Base-by-base conservation (phyloP, 2,113 vertebrate species). In the Misgurnus mizolepis region DNA sequence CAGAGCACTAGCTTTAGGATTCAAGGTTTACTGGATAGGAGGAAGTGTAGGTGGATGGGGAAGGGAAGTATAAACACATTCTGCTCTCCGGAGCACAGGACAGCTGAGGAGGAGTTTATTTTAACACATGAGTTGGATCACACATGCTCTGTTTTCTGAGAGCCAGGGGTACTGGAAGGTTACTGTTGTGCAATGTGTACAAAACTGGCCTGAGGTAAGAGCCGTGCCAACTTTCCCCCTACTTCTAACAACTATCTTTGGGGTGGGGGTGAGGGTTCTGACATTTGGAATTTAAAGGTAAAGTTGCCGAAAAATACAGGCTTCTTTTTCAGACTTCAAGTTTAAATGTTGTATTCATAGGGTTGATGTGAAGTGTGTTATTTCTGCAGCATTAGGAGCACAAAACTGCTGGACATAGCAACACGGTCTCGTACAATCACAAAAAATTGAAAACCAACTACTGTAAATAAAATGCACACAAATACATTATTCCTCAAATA, bases 91-190 rank as follows among this genome's bases (percentile, higher is more conserved):
- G 22, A 70, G 76, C 10, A n/a, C 22, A 73, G 68, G 69, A 60
- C 22, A 79, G 43, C 60, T n/a, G 50, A 47, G 39, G 56, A 58
- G 65, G 49, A 58, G 60, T 76, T 76, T 80, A 56, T 68, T 67
- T 55, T 68, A 43, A 69, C 56, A 64, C 65, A 68, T 7, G 67
- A 56, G 22, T 43, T 17, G 41, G 50, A 43, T 73, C 69, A 66
- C 18, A 78, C 70, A 65, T 45, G 74, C 73, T 45, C 50, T 43
- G 22, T 18, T 55, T 22, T 34, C 64, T 49, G 14, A 17, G 12
- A 43, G 68, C 43, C 62, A 61, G 70, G 64, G 71, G 55, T 64
- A 64, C 62, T 77, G 62, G 47, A 67, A 77, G 75, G 56, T 79
- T 55, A 78, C 45, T 83, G 65, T 75, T 2, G 45, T 22, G 39